These are phyloP conservation scores for Mycteria americana DNA, from an alignment of 2,797 vertebrate species.

Conservation along the genomic window DNA sequence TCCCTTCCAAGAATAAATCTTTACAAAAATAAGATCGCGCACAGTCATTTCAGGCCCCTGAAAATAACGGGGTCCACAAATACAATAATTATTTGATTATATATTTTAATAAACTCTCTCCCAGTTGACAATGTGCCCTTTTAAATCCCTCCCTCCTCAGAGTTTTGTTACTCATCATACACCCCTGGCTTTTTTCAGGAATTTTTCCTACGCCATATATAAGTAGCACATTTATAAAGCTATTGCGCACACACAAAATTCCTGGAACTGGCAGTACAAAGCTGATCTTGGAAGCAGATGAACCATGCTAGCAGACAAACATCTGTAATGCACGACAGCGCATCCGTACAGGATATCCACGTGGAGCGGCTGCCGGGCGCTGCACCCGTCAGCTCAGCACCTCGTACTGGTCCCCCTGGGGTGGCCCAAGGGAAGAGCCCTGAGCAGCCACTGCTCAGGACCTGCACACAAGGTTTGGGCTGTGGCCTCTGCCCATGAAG, in stretches of 20 bases:
- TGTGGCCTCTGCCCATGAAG: background rate
- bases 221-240: background rate
- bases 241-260: background rate
- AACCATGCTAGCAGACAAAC: background rate
- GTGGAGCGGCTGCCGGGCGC: background rate
- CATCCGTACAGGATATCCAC: fast-evolving
- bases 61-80: conserved; percentile 7
- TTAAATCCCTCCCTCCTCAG: background rate
- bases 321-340: background rate
- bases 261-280: background rate
- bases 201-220: background rate
- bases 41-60: background rate
- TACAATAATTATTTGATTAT: conserved; percentile 12
- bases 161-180: background rate
- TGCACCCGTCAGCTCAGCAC: background rate
- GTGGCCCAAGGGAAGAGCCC: background rate
- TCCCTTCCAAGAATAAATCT: conserved; percentile 43
- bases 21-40: background rate
- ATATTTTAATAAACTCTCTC: conserved; percentile 39
- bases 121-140: background rate
- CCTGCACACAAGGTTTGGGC: background rate
- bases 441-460: background rate
- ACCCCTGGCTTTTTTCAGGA: background rate
- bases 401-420: fast-evolving
- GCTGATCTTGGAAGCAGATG: background rate